These are phyloP conservation scores for Ligdia adustata DNA, from an alignment of 2,888 invertebrate genomes.

Conservation along the genomic window DNA sequence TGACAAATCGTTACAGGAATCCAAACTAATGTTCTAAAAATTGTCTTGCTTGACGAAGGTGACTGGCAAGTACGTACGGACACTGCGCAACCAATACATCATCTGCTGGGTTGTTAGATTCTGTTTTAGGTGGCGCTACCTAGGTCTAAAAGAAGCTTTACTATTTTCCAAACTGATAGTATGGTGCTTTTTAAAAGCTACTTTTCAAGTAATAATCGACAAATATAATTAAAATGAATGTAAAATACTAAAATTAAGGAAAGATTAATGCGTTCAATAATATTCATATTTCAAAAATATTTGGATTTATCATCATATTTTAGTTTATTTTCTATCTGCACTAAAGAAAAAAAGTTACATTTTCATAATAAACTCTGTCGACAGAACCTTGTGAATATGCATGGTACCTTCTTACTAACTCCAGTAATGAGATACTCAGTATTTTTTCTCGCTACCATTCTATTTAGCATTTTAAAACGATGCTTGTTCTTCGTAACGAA, in stretches of 20 bases:
- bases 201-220: no score
- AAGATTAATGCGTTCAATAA: no score
- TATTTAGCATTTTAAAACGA: conserved; percentile 24
- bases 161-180: no score
- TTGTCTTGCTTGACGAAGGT: background rate
- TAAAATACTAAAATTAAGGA: no score
- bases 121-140: background rate
- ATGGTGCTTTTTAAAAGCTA: no score
- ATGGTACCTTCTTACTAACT: conserved; percentile 3
- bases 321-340: background rate
- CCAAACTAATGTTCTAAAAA: no score
- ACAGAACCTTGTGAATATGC: conserved; percentile 6
- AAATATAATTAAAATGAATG: no score
- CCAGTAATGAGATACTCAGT: conserved; percentile 8
- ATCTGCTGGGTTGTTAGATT: background rate
- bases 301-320: no score
- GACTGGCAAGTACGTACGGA: conserved; percentile 3
- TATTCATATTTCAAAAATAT: no score
- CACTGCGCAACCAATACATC: conserved; percentile 2
- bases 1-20: no score
- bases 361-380: conserved; percentile 1
- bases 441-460: conserved; percentile 13
- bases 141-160: no score
- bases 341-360: background rate
- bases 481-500: conserved; percentile 17